Evolutionary conservation across 2,113 vertebrate species (phyloP), one percentile per base, ranked within the genome.

Genomic region (Oriolus oriolus): DNA sequence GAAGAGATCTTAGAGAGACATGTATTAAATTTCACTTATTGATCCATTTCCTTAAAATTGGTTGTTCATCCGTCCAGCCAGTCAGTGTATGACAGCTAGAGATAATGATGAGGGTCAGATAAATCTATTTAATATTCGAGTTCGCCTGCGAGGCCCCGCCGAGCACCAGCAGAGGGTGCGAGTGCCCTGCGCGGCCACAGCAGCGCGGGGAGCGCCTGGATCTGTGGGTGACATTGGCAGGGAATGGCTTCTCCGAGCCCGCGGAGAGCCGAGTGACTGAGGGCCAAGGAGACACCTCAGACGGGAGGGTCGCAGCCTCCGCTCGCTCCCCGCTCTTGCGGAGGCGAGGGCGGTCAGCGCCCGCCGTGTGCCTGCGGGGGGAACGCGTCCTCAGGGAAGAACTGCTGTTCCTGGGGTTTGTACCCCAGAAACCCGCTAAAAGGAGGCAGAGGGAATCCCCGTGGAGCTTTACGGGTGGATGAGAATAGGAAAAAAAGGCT

Each of bases 141-240:
- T 1, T 7, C 3, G 3, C 11, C 53, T 1, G 47, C 23, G 10
- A 57, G 31, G 42, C 27, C 27, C 31, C 33, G 13, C 68, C 26
- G 30, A 78, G 64, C 60, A 5, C 89, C 89, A 60, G 92, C 70
- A 90, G 94, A 90, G 95, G 90, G 96, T 44, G 95, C 39, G 66
- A 89, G 85, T 3, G 81, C 45, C 73, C 86, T 28, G 79, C 30
- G 10, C 5, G 8, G 90, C 77, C 66, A 8, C 6, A 9, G 2
- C 11, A 5, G 37, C 2, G 9, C 7, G 1, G 30, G 66, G 33
- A 69, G 15, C 22, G 2, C 44, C 10, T 4, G 39, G 2, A 0
- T 15, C 42, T 6, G 64, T 6, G n/a, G 82, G n/a, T 4, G 70
- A 0, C 63, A 4, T 4, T 0, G 53, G 44, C 23, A 2, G 49